Evolutionary conservation across 1,140 invertebrate species (phyloP), one percentile per base, ranked within the genome.

Genomic region (Heliconius melpomene): DNA sequence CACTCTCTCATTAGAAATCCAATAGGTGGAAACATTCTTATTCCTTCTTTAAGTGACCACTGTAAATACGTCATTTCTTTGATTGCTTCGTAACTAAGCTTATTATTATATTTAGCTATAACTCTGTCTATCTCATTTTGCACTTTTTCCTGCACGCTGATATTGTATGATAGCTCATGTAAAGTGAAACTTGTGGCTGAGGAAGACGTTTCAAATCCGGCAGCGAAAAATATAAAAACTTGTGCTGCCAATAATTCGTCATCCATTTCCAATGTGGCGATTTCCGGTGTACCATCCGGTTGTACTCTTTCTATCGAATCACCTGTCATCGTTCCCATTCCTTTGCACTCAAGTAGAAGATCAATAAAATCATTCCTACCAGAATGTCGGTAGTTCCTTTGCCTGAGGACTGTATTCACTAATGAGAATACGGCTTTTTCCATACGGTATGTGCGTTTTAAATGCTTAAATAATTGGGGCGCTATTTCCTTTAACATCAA

Each of bases 1-100:
- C 91, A 92, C 54, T 84, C 85, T 74, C 95, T 90, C 26, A 87
- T 79, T 1, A 95, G 74, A 38, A 87, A 66, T 1, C 89, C 84
- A 13, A 86, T 85, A 18, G 95, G 91, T 16, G 95, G 94, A 57
- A 78, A 78, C 7, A 73, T 29, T 57, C 77, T 78, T 46, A 78
- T 78, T 72, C 77, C 77, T 40, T 78, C 77, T 78, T 78, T 73
- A n/a, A 78, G 52, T 1, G 77, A 40, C 50, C 32, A 78, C 9
- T 78, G 46, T 6, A 78, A 29, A 57, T 78, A 78, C 0, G 77
- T 73, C 77, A 78, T 78, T 50, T 78, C 50, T 18, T 78, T 78
- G 20, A 78, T 78, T n/a, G 77, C 70, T 20, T 82, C 77, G 11
- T 73, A 79, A 36, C 72, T 77, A 18, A 79, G 72, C 26, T 72